Evolutionary conservation across 92 coral and sea anemone species (phyloP).

Genomic region (Paragorgia papillata): DNA sequence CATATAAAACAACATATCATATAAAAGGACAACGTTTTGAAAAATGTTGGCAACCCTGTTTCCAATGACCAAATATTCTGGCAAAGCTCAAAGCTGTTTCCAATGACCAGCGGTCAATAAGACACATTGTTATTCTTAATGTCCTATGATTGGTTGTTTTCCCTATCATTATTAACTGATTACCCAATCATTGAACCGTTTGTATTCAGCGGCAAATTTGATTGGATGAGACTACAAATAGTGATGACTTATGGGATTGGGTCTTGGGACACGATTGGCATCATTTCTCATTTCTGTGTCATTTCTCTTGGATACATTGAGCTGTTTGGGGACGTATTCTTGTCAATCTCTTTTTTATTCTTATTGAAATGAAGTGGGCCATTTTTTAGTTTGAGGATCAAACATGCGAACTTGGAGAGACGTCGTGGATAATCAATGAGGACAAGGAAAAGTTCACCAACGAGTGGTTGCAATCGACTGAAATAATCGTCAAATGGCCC

Average conservation of each 20-base stretch:
- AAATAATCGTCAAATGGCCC: slow-evolving; percentile 15
- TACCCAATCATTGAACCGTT: not conserved
- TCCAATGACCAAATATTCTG: not conserved
- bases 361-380: slow-evolving; percentile 8
- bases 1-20: too few species aligned
- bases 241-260: too few species aligned
- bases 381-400: slow-evolving; percentile 14
- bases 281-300: too few species aligned
- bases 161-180: too few species aligned
- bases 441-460: not conserved
- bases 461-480: not conserved
- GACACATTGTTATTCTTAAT: not conserved
- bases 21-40: not conserved
- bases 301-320: not conserved
- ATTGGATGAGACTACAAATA: not conserved
- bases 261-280: not conserved
- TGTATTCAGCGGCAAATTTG: slow-evolving; percentile 16
- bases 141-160: not conserved
- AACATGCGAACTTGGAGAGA: slow-evolving; percentile 23
- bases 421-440: slow-evolving; percentile 15
- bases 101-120: slow-evolving; percentile 12
- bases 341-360: not conserved
- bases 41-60: not conserved
- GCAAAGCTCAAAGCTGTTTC: not conserved
- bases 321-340: not conserved